These are phyloP conservation scores for Albula goreensis DNA, from an alignment of 2,113 vertebrate species.

Conservation along the genomic window DNA sequence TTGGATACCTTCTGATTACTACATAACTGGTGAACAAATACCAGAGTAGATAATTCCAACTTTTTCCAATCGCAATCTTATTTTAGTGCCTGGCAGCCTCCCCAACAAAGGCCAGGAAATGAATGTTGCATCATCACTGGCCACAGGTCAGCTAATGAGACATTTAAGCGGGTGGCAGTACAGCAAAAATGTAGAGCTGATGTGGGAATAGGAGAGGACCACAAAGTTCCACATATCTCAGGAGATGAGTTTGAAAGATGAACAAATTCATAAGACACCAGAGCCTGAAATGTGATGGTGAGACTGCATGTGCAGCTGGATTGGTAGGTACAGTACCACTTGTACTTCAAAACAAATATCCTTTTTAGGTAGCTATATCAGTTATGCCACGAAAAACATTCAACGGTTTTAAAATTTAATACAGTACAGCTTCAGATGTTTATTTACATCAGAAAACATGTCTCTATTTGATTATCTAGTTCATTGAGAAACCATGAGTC, in stretches of 20 bases:
- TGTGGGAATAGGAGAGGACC: background rate
- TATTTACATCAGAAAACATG: no score
- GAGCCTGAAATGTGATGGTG: slow-evolving; percentile 44
- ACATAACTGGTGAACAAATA: background rate
- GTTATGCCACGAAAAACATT: no score
- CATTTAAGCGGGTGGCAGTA: background rate
- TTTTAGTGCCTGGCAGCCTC: background rate
- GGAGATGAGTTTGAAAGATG: background rate
- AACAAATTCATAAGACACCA: slow-evolving; percentile 39
- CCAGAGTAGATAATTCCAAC: background rate
- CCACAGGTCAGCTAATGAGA: background rate
- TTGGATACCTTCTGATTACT: background rate
- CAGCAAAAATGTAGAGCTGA: background rate
- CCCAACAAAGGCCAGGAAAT: background rate
- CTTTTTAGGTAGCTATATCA: no score
- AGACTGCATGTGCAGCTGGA: background rate
- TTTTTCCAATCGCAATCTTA: background rate
- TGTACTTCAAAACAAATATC: no score
- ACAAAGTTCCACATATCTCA: background rate
- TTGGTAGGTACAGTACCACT: background rate
- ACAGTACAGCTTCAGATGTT: no score
- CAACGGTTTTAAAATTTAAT: no score
- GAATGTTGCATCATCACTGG: no score
- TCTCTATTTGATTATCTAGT: no score
- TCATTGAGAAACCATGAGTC: background rate